Conservation (phyloP, 2,888 invertebrate genomes). For the Philereme vetulata region DNA sequence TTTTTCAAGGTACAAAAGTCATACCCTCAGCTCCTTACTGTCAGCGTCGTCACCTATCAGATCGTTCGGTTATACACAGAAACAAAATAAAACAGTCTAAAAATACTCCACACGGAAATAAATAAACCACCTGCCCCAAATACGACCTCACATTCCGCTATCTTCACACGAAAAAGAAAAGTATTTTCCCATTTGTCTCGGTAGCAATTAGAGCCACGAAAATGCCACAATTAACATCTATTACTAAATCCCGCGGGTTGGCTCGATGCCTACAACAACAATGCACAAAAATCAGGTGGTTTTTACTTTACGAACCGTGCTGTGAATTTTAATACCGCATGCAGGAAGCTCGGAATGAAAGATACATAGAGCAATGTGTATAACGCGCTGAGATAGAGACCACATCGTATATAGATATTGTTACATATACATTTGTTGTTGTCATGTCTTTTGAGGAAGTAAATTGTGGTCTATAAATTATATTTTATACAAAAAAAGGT, state of each 20-base stretch:
- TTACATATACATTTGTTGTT: too few species aligned
- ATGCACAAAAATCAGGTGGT: slow-evolving; percentile 58
- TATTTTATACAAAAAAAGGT: too few species aligned
- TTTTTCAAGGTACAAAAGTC: too few species aligned
- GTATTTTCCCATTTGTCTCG: slow-evolving; percentile 33
- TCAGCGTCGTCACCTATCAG: too few species aligned
- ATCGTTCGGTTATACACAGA: too few species aligned
- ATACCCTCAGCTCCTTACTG: too few species aligned
- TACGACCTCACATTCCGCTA: slow-evolving; percentile 5
- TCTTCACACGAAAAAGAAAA: slow-evolving; percentile 24
- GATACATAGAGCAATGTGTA: slow-evolving; percentile 22
- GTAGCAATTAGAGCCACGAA: slow-evolving; percentile 41
- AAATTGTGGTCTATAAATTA: too few species aligned
- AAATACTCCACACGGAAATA: slow-evolving; percentile 1
- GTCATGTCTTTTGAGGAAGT: too few species aligned
- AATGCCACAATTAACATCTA: slow-evolving; percentile 45
- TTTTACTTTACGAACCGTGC: slow-evolving; percentile 37
- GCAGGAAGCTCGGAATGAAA: slow-evolving; percentile 42
- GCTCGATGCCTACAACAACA: slow-evolving; percentile 47
- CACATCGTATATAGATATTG: not conserved
- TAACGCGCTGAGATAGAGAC: not conserved
- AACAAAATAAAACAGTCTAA: not conserved
- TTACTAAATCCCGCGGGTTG: slow-evolving; percentile 37
- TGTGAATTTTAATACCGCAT: slow-evolving; percentile 55
- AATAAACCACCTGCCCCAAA: not conserved